Conservation (phyloP, 1,140 invertebrate species). For the Plodia interpunctella region DNA sequence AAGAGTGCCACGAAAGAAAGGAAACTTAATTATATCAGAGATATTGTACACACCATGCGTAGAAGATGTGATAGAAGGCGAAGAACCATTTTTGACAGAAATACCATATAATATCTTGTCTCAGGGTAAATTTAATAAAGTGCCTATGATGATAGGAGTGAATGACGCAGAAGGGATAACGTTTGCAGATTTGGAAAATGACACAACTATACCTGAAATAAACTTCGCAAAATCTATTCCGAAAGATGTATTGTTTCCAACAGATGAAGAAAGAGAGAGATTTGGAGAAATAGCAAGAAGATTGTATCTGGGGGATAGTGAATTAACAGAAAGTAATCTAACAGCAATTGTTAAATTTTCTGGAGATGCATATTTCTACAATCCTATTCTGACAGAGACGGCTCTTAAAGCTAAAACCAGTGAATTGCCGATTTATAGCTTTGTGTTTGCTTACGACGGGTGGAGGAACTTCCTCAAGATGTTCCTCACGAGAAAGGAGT, state of each 20-base stretch:
- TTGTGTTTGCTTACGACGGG: slow-evolving; percentile 49
- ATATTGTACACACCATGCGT: slow-evolving; percentile 47
- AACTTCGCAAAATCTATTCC: slow-evolving; percentile 41
- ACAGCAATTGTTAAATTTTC: slow-evolving; percentile 36
- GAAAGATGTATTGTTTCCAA: slow-evolving; percentile 40
- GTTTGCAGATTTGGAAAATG: slow-evolving; percentile 39
- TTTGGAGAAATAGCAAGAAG: slow-evolving; percentile 27
- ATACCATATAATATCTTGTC: slow-evolving; percentile 36
- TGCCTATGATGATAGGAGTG: slow-evolving; percentile 52
- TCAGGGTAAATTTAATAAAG: slow-evolving; percentile 50
- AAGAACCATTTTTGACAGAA: slow-evolving; percentile 53
- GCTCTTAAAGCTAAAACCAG: slow-evolving; percentile 40
- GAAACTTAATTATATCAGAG: slow-evolving; percentile 42
- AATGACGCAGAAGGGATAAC: slow-evolving; percentile 52
- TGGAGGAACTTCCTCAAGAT: slow-evolving; percentile 41
- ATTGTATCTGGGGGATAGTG: slow-evolving; percentile 37
- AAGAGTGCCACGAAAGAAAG: slow-evolving; percentile 40
- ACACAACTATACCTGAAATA: slow-evolving; percentile 35
- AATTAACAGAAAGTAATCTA: slow-evolving; percentile 24
- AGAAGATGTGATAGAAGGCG: slow-evolving; percentile 46
- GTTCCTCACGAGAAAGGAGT: slow-evolving; percentile 9
- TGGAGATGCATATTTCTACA: slow-evolving; percentile 43
- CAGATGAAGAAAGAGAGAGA: slow-evolving; percentile 23
- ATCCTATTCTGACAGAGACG: slow-evolving; percentile 40
- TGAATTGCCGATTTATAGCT: slow-evolving; percentile 49